Percentiles rank a stretch among this genome's conserved stretches.
Conservation (phyloP, 1,140 invertebrate genomes). For the Brachionus angularis region DNA sequence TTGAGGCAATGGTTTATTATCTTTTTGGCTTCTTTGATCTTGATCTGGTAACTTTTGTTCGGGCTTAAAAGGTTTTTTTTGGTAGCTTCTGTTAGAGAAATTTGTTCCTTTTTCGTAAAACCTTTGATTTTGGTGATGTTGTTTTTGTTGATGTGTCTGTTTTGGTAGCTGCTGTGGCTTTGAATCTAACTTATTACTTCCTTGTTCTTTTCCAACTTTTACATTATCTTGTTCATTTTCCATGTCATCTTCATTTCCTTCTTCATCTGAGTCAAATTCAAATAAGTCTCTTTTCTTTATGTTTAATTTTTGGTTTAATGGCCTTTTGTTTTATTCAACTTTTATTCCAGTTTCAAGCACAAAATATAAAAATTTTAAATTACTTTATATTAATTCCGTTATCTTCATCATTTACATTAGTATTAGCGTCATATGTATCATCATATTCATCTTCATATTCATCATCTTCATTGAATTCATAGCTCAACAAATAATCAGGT, state of each 20-base stretch:
- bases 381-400: conserved; percentile 26
- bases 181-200: neutral
- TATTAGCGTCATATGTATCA: conserved; percentile 41
- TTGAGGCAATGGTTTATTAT: conserved; percentile 1
- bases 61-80: too few relatives aligned
- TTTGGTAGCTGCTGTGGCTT: neutral
- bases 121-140: neutral
- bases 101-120: too few relatives aligned
- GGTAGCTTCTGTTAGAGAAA: too few relatives aligned
- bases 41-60: too few relatives aligned
- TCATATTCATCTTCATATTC: conserved; percentile 41
- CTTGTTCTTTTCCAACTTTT: neutral
- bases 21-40: neutral
- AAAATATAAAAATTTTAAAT: neutral
- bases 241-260: neutral
- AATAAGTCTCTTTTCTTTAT: conserved; percentile 25
- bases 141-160: neutral
- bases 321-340: too few relatives aligned
- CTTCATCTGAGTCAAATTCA: conserved; percentile 4
- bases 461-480: conserved; percentile 25
- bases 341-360: too few relatives aligned
- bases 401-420: neutral
- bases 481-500: neutral
- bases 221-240: neutral
- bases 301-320: conserved; percentile 30